A percentile compares a stretch with the other conserved stretches of the same genome.
Evolutionary conservation across 2,113 vertebrate genomes (phyloP).

Genomic region (Uropsilus gracilis): DNA sequence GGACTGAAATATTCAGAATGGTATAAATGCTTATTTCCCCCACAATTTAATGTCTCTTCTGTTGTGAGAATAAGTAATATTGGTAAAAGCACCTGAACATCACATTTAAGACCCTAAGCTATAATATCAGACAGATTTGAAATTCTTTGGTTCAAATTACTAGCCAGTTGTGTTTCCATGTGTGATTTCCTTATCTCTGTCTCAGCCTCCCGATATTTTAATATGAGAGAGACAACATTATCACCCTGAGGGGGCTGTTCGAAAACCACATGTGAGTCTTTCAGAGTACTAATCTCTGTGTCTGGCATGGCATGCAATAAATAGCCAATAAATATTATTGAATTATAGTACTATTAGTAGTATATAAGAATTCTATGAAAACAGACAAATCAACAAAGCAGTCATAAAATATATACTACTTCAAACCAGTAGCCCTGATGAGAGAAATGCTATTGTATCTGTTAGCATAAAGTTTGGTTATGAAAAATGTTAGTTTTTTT

Average conservation of each 20-base stretch:
- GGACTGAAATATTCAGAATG: background rate
- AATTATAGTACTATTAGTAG: background rate
- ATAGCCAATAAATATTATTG: background rate
- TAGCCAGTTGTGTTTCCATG: background rate
- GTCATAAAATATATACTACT: background rate
- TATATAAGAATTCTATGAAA: background rate
- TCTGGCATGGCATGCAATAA: background rate
- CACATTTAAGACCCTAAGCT: background rate
- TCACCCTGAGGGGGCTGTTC: background rate
- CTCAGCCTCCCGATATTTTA: background rate
- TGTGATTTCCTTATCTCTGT: background rate
- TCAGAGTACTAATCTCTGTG: background rate
- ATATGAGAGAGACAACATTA: background rate
- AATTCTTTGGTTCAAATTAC: background rate
- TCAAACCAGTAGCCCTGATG: background rate
- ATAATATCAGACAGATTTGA: background rate
- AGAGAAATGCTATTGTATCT: background rate
- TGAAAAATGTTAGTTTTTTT: conserved; percentile 20
- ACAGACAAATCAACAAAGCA: background rate
- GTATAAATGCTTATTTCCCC: background rate
- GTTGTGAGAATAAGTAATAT: background rate
- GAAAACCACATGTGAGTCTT: background rate
- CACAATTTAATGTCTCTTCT: background rate
- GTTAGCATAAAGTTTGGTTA: background rate
- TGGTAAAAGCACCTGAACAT: background rate